Evolutionary conservation across 2,888 invertebrate genomes (phyloP).

Genomic region (Hyposoter dolosus): DNA sequence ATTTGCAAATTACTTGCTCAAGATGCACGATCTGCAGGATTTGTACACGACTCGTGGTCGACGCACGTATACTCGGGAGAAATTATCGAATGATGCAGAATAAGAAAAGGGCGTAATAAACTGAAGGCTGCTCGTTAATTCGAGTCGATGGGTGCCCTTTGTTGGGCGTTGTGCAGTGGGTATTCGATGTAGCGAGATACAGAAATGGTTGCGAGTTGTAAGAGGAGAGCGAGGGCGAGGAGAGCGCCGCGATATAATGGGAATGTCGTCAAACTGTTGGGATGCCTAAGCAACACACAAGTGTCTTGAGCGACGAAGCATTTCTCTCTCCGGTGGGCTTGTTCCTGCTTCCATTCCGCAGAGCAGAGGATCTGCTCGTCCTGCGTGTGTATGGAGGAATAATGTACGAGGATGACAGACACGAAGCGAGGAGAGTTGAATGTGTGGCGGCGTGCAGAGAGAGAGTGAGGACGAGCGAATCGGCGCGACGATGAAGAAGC

Average conservation of each 20-base stretch:
- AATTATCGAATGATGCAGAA: neutral
- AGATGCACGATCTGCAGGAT: too few relatives aligned
- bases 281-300: slow-evolving; percentile 79
- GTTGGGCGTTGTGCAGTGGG: neutral
- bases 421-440: neutral
- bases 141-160: neutral
- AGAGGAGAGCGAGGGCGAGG: slow-evolving; percentile 61
- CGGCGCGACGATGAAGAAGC: slow-evolving; percentile 53
- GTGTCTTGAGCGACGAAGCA: slow-evolving; percentile 48
- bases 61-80: too few relatives aligned
- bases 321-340: slow-evolving; percentile 1
- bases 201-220: slow-evolving; percentile 4
- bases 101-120: slow-evolving; percentile 25
- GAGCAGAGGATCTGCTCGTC: slow-evolving; percentile 2
- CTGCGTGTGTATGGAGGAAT: slow-evolving; percentile 6
- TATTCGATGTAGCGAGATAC: slow-evolving; percentile 2
- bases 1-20: too few relatives aligned
- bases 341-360: slow-evolving; percentile 44
- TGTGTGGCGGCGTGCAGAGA: neutral
- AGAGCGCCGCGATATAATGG: slow-evolving; percentile 77
- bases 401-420: neutral
- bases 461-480: slow-evolving; percentile 61
- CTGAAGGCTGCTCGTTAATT: neutral
- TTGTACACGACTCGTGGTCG: too few relatives aligned
- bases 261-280: slow-evolving; percentile 83